Percentiles rank a stretch among this genome's conserved stretches.
Evolutionary conservation across 2,888 invertebrate species (phyloP).

Genomic region (Pollenia griseotomentosa): DNA sequence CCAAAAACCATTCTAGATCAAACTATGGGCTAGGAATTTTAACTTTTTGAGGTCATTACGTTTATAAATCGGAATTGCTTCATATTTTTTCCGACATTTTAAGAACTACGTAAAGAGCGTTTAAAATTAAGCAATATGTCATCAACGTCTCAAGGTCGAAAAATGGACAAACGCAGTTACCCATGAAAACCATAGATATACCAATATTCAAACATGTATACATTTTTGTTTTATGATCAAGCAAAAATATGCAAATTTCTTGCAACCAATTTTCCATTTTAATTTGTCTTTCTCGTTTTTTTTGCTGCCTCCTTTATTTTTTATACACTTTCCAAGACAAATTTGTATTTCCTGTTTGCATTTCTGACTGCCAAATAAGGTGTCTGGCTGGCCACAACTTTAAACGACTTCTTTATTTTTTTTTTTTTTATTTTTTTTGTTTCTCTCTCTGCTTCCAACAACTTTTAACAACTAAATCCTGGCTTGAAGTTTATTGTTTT

Average conservation of each 20-base stretch:
- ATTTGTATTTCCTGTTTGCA: slow-evolving; percentile 67
- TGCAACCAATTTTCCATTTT: slow-evolving; percentile 5
- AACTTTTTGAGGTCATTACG: too few species aligned
- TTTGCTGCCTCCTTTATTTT: neutral
- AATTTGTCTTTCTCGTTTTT: slow-evolving; percentile 2
- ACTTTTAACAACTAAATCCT: slow-evolving; percentile 67
- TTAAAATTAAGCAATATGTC: too few species aligned
- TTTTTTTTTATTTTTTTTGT: slow-evolving; percentile 2
- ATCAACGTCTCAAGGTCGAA: too few species aligned
- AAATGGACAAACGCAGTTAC: too few species aligned
- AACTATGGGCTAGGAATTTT: too few species aligned
- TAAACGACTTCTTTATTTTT: slow-evolving; percentile 39
- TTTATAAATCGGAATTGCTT: too few species aligned
- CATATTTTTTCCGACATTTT: too few species aligned
- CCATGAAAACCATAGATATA: too few species aligned
- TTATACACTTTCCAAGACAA: slow-evolving; percentile 25
- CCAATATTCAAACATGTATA: too few species aligned
- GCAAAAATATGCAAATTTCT: slow-evolving; percentile 29
- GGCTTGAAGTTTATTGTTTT: slow-evolving; percentile 59
- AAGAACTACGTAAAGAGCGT: too few species aligned
- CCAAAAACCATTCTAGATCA: too few species aligned
- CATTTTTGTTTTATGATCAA: too few species aligned
- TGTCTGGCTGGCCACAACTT: slow-evolving; percentile 20
- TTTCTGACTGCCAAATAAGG: slow-evolving; percentile 62
- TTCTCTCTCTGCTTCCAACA: neutral